Evolutionary conservation across 2,797 vertebrate genomes (phyloP), one percentile per base, ranked within the genome.

Genomic region (Cryptoblepharus egeriae): DNA sequence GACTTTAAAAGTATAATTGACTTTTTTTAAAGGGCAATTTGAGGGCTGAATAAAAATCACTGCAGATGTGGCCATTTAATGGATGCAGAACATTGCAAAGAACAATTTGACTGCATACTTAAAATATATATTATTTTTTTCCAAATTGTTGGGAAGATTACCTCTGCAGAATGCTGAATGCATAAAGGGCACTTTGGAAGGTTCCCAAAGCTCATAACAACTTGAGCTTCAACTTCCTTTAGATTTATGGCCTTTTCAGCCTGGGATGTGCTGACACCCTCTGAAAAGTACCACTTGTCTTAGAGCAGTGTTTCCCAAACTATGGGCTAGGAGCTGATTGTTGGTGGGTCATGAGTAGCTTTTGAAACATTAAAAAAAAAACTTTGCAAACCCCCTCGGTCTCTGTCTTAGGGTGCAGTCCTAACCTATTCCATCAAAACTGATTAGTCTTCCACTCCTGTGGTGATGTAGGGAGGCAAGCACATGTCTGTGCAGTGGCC

Each of bases 1-100:
- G 84, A 92, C 89, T 95, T 79, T 95, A 90, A 92, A 95, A 94
- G 90, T 93, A 92, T 95, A 94, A 95, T 94, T 93, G 94, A 92
- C 88, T 93, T 83, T 93, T 87, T 90, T 88, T 83, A 89, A 86
- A 88, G 22, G 57, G 85, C 93, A 91, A 94, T 90, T 92, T 89
- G 92, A 89, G 77, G 68, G 39, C 82, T 91, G 88, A 81, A 87
- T 93, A 92, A 94, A 68, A 93, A 91, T 92, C 84, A 86, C 82
- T 79, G 84, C 81, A 86, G 81, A 67, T 83, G 87, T 81, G 92
- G 87, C 88, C 90, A 88, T 86, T 94, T 95, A 95, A 94, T 94
- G 88, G 94, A 92, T 83, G 83, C 64, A 85, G 88, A 93, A 91
- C 94, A 91, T 72, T 81, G 81, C 74, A 88, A 92, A 91, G 91